A percentile compares a stretch with the other conserved stretches of the same genome.
phyloP scores from a whole-genome alignment of 2,797 vertebrate species.

The Pseudochirops cupreus region DNA sequence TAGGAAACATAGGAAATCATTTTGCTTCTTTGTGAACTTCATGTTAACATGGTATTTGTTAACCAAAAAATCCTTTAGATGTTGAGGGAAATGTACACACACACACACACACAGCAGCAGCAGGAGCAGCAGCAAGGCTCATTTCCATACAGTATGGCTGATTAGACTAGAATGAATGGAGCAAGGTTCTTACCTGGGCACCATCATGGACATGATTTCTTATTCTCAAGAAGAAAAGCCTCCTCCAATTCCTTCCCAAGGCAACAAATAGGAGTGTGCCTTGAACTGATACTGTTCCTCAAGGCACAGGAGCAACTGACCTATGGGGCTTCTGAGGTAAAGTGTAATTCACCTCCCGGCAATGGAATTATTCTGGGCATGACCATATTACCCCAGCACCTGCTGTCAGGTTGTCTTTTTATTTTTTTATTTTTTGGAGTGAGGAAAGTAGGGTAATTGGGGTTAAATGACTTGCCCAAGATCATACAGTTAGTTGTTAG shows the following conservation, averaged over 20 bases:
- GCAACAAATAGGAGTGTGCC: background rate
- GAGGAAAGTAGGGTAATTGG: no score
- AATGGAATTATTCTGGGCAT: background rate
- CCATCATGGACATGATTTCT: background rate
- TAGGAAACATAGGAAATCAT: constrained; percentile 72
- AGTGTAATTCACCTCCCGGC: background rate
- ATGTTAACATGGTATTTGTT: constrained; percentile 76
- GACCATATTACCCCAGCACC: background rate
- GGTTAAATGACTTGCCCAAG: no score
- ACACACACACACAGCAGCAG: background rate
- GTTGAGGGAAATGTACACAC: background rate
- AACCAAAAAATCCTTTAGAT: constrained; percentile 64
- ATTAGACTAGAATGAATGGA: background rate
- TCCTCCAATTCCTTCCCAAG: background rate
- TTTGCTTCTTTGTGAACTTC: constrained; percentile 82
- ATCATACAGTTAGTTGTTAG: no score
- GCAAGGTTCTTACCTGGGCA: background rate
- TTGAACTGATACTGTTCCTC: background rate
- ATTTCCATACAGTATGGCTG: background rate
- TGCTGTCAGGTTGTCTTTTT: background rate
- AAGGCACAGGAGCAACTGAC: background rate
- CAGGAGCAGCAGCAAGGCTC: background rate
- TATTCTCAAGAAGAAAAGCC: background rate
- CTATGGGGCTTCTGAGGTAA: background rate
- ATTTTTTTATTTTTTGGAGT: no score